Evolutionary conservation across 1,140 invertebrate genomes (phyloP), one percentile per base, ranked within the genome.

Genomic region (Varroa destructor): DNA sequence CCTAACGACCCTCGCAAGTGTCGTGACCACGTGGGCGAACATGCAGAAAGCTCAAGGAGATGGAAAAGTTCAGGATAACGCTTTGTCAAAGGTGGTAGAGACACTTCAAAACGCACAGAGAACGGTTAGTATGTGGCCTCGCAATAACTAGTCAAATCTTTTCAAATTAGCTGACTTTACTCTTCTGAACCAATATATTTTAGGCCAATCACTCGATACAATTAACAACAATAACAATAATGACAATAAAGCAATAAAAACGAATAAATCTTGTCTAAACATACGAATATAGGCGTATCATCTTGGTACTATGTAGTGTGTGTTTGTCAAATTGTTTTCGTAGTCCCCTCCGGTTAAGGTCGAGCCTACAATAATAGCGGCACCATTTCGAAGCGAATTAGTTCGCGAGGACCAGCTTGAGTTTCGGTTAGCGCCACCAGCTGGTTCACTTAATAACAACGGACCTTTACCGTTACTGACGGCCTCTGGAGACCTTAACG

Each of bases 401-500:
- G 14, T 67, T 67, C 61, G 61, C 14, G 40, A 67, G 12, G 61
- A 67, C 40, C 61, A 67, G 46, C 61, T 67, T 37, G 61, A 67
- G 46, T 67, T 67, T 8, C 61, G 61, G 14, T 67, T 12, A 37
- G 46, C 61, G 40, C 61, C 61, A 5, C 37, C 46, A 2, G 46
- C 61, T 2, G 46, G 46, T 5, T 51, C 46, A 3, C 46, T 51
- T 8, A 46, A 67, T 37, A 67, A 67, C 61, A 67, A 67, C 61
- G 46, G 46, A 43, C 40, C 40, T 40, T 12, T 43, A 14, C 61
- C 61, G 36, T 46, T 67, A 40, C 40, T 67, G 2, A 67, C 61
- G 14, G 14, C 14, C 40, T 43, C 40, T 46, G 61, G 61, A n/a
- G 61, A 67, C 80, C 83, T 90, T 71, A 91, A 90, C 77, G 85